Evolutionary conservation across 1,140 invertebrate species (phyloP).

Genomic region (Eufriesea mexicana): DNA sequence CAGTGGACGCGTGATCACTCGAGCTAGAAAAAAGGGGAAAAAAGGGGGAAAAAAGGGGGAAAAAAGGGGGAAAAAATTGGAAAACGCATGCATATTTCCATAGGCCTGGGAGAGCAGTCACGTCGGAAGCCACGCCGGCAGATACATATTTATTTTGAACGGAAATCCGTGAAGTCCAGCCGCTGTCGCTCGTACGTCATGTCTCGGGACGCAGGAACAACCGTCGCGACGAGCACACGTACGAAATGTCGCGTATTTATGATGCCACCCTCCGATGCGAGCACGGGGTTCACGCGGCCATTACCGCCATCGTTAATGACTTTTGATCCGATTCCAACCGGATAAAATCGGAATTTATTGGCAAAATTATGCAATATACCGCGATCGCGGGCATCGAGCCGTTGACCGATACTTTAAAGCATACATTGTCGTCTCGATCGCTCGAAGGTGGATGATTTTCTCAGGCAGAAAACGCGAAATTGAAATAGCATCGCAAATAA

Average conservation of each 20-base stretch:
- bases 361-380: background rate
- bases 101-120: conserved; percentile 26
- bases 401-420: background rate
- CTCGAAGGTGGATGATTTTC: too few relatives aligned
- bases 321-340: background rate
- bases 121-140: conserved; percentile 52
- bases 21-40: background rate
- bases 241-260: conserved; percentile 42
- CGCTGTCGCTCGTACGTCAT: conserved; percentile 64
- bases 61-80: background rate
- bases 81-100: conserved; percentile 11
- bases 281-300: background rate
- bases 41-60: background rate
- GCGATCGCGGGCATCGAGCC: too few relatives aligned
- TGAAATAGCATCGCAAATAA: too few relatives aligned
- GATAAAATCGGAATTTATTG: background rate
- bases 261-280: background rate
- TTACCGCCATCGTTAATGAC: conserved; percentile 10
- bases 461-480: too few relatives aligned
- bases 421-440: too few relatives aligned
- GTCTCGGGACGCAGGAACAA: conserved; percentile 29
- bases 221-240: conserved; percentile 26
- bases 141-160: conserved; percentile 69
- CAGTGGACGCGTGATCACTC: background rate
- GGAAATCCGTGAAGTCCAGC: conserved; percentile 64